phyloP scores from a whole-genome alignment of 2,113 vertebrate species.

The Colistium nudipinnis region DNA sequence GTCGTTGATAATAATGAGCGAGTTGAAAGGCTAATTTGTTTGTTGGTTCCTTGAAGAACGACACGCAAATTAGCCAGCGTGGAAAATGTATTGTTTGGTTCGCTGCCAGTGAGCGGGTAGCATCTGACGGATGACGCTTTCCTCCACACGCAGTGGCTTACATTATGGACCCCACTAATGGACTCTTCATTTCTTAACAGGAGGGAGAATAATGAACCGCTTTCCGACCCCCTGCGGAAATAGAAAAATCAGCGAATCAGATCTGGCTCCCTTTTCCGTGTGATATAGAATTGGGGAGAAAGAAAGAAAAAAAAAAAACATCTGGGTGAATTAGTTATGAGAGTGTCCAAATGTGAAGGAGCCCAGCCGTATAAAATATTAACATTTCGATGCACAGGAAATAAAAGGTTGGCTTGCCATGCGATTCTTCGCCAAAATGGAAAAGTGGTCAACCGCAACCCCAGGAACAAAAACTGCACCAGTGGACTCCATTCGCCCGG shows the following conservation, averaged over 20 bases:
- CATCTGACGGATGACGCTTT: constrained; percentile 40
- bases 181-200: constrained; percentile 20
- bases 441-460: constrained; percentile 26
- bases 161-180: constrained; percentile 23
- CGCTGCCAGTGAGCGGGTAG: constrained; percentile 24
- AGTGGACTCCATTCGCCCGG: constrained; percentile 42
- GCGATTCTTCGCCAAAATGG: constrained; percentile 22
- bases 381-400: constrained; percentile 61
- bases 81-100: constrained; percentile 41
- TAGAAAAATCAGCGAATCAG: constrained; percentile 38
- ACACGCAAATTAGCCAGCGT: constrained; percentile 28
- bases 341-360: constrained; percentile 61
- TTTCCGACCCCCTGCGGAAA: no score
- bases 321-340: constrained; percentile 73
- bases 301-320: constrained; percentile 55
- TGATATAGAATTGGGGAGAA: constrained; percentile 14
- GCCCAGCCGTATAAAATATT: constrained; percentile 67
- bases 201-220: no score
- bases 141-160: constrained; percentile 36
- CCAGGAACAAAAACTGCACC: constrained; percentile 47
- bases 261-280: constrained; percentile 9
- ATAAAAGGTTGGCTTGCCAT: constrained; percentile 48
- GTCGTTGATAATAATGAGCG: constrained; percentile 39
- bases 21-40: constrained; percentile 59
- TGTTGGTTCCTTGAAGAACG: constrained; percentile 43